phyloP scores from a whole-genome alignment of 1,140 invertebrate genomes.

The Pantala flavescens region DNA sequence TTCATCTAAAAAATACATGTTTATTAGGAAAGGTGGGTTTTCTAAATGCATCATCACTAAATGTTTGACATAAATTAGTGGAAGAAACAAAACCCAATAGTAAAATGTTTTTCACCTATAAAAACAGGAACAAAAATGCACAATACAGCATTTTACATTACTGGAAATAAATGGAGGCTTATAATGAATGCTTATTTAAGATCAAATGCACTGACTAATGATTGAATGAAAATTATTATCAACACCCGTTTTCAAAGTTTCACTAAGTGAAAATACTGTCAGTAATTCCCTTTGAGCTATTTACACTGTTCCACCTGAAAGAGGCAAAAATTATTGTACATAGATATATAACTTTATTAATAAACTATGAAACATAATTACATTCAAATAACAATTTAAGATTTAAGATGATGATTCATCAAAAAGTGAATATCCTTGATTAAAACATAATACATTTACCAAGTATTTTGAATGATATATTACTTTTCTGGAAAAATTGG shows the following conservation, averaged over 20 bases:
- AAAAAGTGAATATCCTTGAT: background rate
- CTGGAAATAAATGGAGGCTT: background rate
- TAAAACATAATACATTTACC: background rate
- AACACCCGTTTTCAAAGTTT: background rate
- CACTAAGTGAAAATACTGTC: slow-evolving; percentile 2
- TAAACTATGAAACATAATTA: background rate
- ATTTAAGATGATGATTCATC: background rate
- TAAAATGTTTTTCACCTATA: background rate
- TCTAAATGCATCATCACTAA: background rate
- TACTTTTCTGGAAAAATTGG: background rate
- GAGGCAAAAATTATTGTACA: background rate
- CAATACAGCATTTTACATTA: background rate
- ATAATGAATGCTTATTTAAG: background rate
- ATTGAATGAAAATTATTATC: background rate
- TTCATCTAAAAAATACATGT: background rate
- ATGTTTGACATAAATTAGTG: background rate
- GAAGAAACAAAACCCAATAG: background rate
- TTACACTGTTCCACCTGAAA: background rate
- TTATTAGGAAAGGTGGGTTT: background rate
- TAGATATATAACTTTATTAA: background rate
- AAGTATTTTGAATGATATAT: background rate
- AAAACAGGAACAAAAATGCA: background rate
- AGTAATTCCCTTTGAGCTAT: background rate
- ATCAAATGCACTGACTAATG: background rate
- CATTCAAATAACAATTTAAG: background rate